Percentiles rank a stretch among this genome's conserved stretches.
Conservation (phyloP, 2,888 invertebrate species). For the Hirtodrosophila trivittata region DNA sequence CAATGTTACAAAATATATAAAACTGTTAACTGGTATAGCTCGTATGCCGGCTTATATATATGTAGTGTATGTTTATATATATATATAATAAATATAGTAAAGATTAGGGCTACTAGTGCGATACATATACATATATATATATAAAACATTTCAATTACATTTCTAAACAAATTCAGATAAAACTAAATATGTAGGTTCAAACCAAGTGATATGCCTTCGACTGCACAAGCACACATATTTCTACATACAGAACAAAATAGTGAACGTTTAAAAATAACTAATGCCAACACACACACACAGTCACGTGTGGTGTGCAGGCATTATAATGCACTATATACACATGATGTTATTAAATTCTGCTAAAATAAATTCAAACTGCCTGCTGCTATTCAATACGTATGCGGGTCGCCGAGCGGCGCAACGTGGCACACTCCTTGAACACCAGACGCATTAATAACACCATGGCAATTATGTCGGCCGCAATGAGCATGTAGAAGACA, state of each 20-base stretch:
- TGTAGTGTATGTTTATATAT: constrained; percentile 9
- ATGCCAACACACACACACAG: constrained; percentile 20
- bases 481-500: constrained; percentile 96
- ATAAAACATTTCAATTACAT: constrained; percentile 11
- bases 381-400: constrained; percentile 80
- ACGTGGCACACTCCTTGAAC: constrained; percentile 83
- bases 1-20: constrained; percentile 42
- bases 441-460: constrained; percentile 87
- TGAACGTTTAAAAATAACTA: constrained; percentile 29
- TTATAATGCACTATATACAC: constrained; percentile 34
- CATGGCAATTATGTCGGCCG: constrained; percentile 91
- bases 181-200: constrained; percentile 14
- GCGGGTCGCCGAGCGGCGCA: constrained; percentile 71
- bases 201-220: constrained; percentile 44
- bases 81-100: constrained; percentile 30
- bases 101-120: constrained; percentile 29
- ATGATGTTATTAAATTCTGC: constrained; percentile 22
- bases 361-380: constrained; percentile 22
- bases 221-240: constrained; percentile 14
- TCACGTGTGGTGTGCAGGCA: not conserved
- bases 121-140: constrained; percentile 3
- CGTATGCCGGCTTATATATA: constrained; percentile 10
- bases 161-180: constrained; percentile 17
- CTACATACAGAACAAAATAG: constrained; percentile 10
- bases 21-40: constrained; percentile 43